Percentiles rank a stretch among this genome's conserved stretches.
These are phyloP conservation scores for Mythimna impura DNA, from an alignment of 2,888 invertebrate genomes.

Conservation along the genomic window DNA sequence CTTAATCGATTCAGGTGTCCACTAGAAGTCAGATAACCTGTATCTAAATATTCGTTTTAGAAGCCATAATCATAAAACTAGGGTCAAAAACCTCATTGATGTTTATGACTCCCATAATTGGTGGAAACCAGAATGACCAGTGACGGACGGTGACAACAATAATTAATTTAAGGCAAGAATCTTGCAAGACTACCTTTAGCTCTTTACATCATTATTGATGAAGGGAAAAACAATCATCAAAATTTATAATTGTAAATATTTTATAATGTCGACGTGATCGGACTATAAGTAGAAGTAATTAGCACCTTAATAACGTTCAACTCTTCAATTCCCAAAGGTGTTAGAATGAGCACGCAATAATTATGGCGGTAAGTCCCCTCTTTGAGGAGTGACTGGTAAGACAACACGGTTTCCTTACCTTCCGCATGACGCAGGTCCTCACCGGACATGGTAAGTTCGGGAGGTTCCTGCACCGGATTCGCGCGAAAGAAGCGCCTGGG, in stretches of 20 bases:
- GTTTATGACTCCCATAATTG: conserved; percentile 26
- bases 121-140: conserved; percentile 49
- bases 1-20: background rate
- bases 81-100: conserved; percentile 54
- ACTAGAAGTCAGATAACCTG: conserved; percentile 6
- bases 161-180: conserved; percentile 33
- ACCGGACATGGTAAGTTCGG: no score
- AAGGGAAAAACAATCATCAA: background rate
- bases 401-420: no score
- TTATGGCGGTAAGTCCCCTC: no score
- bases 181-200: conserved; percentile 16
- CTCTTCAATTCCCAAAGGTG: no score
- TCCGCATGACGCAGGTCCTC: no score
- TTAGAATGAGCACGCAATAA: no score
- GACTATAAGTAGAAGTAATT: background rate
- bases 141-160: conserved; percentile 8
- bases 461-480: no score
- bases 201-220: background rate
- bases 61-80: conserved; percentile 34
- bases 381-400: no score
- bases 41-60: conserved; percentile 29
- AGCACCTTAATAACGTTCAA: background rate
- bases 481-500: no score
- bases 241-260: background rate
- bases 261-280: background rate